Base-by-base conservation (phyloP, 2,888 invertebrate genomes). In the Mythimna lalbum region DNA sequence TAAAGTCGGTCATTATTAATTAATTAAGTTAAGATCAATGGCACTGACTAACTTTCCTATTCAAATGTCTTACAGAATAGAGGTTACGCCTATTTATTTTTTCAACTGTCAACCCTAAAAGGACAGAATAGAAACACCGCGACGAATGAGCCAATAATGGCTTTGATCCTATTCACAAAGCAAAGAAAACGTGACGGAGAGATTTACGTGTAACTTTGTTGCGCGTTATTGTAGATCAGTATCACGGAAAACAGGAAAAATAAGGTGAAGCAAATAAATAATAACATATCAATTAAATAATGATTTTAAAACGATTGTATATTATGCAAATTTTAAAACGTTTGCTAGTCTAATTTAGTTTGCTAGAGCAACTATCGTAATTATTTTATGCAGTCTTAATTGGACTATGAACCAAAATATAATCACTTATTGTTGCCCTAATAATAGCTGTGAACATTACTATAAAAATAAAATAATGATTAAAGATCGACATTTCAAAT, bases 161-260 rank as follows among this genome's bases (percentile, higher is more conserved):
- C 83, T 84, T 84, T 82, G 73, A 82, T 80, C 82, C 79, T 86
- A 86, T 89, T 87, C 86, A 88, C 81, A 86, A 80, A 83, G 82
- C n/a, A 49, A 80, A 84, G 66, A 67, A 85, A 88, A 89, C 89
- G 88, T 91, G 90, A 90, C 85, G 74, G 77, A 82, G 78, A 80
- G 77, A 87, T 87, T 77, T 81, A 73, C 73, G 68, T 78, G 71
- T 72, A 76, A 84, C 66, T 76, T 73, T 67, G 76, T 81, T 76
- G 78, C 66, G 81, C 73, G 78, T 73, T 72, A 75, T 47, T 69
- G 36, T 56, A 62, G 43, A 70, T 70, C 53, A n/a, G 59, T 63
- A 67, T 50, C 66, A 56, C 63, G 27, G 17, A 31, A 70, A 73
- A 72, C 39, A 60, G 39, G 33, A 57, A 61, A 71, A 78, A 23